Conservation (phyloP, 2,113 vertebrate genomes). For the Columba livia region DNA sequence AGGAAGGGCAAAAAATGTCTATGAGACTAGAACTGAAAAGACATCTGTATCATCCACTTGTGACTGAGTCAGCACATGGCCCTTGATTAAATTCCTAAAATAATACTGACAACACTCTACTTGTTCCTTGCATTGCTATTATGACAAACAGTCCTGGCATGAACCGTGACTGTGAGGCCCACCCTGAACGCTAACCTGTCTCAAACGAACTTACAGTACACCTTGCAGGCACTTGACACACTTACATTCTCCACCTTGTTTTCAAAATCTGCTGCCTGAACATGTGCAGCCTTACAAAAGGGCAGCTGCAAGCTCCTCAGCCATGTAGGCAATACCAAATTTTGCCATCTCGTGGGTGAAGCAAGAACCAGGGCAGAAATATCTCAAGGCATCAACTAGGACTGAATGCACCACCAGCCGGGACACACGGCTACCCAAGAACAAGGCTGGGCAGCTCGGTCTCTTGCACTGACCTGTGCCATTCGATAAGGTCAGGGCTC, state of each 20-base stretch:
- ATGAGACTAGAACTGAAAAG: neutral
- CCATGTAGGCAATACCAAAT: neutral
- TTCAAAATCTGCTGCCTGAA: constrained; percentile 20
- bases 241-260: neutral
- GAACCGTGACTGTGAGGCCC: neutral
- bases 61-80: constrained; percentile 33
- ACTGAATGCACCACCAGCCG: neutral
- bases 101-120: constrained; percentile 16
- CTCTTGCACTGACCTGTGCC: accelerated
- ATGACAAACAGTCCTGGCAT: constrained; percentile 38
- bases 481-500: neutral
- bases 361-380: neutral
- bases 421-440: neutral
- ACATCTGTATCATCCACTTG: neutral
- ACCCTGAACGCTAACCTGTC: neutral
- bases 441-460: accelerated
- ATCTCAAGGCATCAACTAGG: neutral
- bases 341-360: neutral
- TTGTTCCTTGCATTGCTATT: neutral
- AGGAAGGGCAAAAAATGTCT: neutral
- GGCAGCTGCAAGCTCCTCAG: neutral
- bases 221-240: constrained; percentile 9
- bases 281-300: neutral
- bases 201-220: neutral
- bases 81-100: constrained; percentile 54